Base-by-base conservation (phyloP, 2,888 invertebrate genomes). In the Drosophila dives region DNA sequence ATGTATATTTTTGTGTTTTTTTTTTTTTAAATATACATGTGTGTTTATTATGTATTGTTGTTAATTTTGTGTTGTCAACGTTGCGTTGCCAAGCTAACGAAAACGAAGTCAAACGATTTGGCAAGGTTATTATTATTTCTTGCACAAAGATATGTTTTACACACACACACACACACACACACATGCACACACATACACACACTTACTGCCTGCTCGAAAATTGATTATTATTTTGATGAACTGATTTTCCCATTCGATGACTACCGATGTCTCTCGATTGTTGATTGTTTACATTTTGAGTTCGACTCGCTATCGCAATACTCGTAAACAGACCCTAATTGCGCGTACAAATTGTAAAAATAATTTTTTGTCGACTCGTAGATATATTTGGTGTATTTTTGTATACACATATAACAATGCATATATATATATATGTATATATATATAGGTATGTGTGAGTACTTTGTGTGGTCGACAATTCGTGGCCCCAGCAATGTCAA, bases 81-180 rank as follows among this genome's bases (percentile, higher is more conserved):
- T 59, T 20, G 66, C 68, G 86, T 72, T 82, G 80, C 69, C 77
- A 77, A 64, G 61, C 63, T 34, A 49, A 63, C 51, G 32, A 79
- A 74, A 81, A 81, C 82, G 72, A 71, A 84, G 73, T 77, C 84
- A 77, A 84, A 71, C 72, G 82, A 77, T 85, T 87, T 82, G 80
- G 77, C 84, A 87, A 84, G 83, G 83, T 85, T 84, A 82, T 87
- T 84, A 82, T 87, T 87, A 85, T 84, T 77, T 84, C 85, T 84
- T 84, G 85, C 84, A 82, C 80, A 84, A 80, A 87, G 61, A 71
- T 77, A 77, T 87, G 82, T 86, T 84, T 74, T 81, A 84, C 26
- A 32, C 45, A 48, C 45, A 64, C 36, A 36, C 10, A 38, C 6
- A 55, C 29, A 29, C 48, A 65, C 53, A 67, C 49, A 59, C n/a